These are phyloP conservation scores for Mirounga angustirostris DNA, from an alignment of 2,113 vertebrate species.

Conservation along the genomic window DNA sequence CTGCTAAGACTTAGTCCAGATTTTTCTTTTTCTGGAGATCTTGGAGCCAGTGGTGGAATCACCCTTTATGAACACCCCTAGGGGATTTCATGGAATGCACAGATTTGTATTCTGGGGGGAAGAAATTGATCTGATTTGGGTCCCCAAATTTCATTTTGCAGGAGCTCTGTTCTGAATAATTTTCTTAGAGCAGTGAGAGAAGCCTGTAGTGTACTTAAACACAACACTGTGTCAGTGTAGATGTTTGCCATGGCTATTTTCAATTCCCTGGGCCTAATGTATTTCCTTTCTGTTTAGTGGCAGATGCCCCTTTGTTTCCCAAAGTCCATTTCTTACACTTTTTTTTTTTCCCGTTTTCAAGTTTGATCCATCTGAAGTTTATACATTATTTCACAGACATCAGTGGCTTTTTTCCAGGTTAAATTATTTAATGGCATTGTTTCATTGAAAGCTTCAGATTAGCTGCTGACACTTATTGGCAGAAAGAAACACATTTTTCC, in stretches of 20 bases:
- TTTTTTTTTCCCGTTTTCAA: conserved; percentile 74
- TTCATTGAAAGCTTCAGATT: conserved; percentile 88
- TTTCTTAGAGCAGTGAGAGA: conserved; percentile 23
- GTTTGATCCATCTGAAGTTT: conserved; percentile 87
- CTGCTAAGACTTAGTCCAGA: not conserved
- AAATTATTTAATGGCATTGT: conserved; percentile 89
- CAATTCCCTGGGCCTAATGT: not conserved
- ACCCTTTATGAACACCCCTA: not conserved
- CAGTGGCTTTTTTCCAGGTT: conserved; percentile 82
- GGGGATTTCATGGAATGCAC: not conserved
- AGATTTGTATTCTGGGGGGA: not conserved
- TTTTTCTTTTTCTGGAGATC: not conserved
- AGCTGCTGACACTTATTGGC: conserved; percentile 87
- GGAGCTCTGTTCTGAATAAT: not conserved
- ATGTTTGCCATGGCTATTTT: conserved; percentile 21
- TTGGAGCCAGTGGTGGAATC: not conserved
- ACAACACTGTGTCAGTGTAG: not conserved
- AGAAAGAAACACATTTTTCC: conserved; percentile 83
- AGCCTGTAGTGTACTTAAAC: not conserved
- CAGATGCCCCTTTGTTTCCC: conserved; percentile 54
- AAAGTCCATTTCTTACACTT: conserved; percentile 69
- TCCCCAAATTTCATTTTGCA: conserved; percentile 16
- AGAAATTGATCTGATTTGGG: conserved; percentile 36
- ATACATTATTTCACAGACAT: conserved; percentile 87
- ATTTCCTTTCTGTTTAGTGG: conserved; percentile 58